Base-by-base conservation (phyloP, 1,140 invertebrate genomes). In the Drosophila ercepeae region DNA sequence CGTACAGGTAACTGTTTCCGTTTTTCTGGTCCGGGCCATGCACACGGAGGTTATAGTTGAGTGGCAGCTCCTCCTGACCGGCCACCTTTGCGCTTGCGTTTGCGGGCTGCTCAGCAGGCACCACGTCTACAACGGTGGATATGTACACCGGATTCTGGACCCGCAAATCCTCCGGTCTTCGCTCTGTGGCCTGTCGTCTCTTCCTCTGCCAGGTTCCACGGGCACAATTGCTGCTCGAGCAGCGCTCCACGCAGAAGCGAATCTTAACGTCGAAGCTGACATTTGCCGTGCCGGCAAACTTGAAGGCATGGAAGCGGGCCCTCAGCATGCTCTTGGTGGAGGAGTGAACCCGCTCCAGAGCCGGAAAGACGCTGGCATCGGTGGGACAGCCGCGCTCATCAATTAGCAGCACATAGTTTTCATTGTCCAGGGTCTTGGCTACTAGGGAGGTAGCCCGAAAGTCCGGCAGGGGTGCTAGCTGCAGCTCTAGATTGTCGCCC, bases 311-410 rank as follows among this genome's bases (percentile, higher is more conserved):
- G 61, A 93, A 93, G 3, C 82, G 90, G 1, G 89, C 86, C 0
- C 78, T 65, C 9, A 93, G 58, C 69, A 79, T 83, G 59, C 59
- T 91, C n/a, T 71, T 81, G n/a, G 75, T 71, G n/a, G 84, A 70
- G 0, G 64, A 83, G 13, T 67, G 70, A 1, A 89, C 52, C 68
- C 92, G 91, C 21, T 84, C 75, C 25, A 91, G 42, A 0, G 79
- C 73, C 7, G 92, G 92, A 46, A 93, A 93, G 18, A 93, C 92
- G 25, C 91, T 91, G 3, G 90, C 58, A 74, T 93, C 94, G 0
- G 93, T 94, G 11, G 94, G 93, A 84, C 94, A 95, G n/a, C 94
- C 94, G 25, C 91, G 90, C 48, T 93, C 93, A 59, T 95, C 94
- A 16, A 94, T 89, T 2, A 94, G 73, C 36, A 94, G 78, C 5